These are phyloP conservation scores for Bothrops jararaca DNA, from an alignment of 2,113 vertebrate species.

Conservation along the genomic window DNA sequence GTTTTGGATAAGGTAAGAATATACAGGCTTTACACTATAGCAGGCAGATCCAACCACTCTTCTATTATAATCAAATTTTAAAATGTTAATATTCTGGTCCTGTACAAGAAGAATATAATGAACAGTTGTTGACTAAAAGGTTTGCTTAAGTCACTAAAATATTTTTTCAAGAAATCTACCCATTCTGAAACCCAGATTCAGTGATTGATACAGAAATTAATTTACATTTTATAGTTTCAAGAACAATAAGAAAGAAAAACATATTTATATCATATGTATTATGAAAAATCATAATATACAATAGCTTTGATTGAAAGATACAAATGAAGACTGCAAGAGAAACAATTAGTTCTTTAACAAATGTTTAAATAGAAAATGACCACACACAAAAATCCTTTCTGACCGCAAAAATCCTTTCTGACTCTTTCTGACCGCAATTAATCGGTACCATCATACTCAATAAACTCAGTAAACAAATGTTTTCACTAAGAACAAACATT, in stretches of 20 bases:
- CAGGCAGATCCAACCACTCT: not conserved
- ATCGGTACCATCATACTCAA: not conserved
- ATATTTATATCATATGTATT: not conserved
- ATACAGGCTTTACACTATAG: not conserved
- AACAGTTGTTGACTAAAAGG: not conserved
- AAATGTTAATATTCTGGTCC: not conserved
- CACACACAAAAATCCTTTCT: not conserved
- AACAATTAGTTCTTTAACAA: not conserved
- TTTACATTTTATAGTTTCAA: not conserved
- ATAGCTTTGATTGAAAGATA: not conserved
- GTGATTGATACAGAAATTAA: not conserved
- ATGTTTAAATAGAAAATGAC: not conserved
- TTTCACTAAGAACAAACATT: not conserved
- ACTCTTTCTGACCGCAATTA: not conserved
- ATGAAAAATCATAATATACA: not conserved
- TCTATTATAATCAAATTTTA: not conserved
- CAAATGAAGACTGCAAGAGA: not conserved
- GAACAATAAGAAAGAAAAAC: not conserved
- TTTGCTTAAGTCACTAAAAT: not conserved
- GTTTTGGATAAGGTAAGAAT: not conserved
- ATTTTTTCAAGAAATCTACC: not conserved
- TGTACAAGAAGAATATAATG: not conserved
- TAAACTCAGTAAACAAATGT: not conserved
- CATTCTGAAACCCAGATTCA: not conserved
- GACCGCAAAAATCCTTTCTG: not conserved